phyloP scores from a whole-genome alignment of 2,888 invertebrate genomes.

The Maniola hyperantus region DNA sequence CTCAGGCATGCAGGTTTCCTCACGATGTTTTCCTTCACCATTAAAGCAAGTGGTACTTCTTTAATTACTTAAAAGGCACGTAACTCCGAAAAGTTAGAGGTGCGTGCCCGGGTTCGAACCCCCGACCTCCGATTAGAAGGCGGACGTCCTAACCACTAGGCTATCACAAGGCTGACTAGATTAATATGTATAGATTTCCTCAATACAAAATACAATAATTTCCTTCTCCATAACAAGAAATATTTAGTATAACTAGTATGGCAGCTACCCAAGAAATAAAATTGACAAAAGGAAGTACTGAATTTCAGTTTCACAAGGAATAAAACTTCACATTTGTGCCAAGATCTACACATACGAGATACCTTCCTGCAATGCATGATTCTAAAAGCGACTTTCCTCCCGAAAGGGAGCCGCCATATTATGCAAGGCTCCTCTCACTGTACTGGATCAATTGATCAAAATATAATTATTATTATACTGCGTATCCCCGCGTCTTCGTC shows the following conservation, averaged over 20 bases:
- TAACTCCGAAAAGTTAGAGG: too few species aligned
- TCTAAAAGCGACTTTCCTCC: not conserved
- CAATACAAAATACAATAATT: conserved; percentile 16
- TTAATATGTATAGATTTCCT: too few species aligned
- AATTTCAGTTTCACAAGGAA: conserved; percentile 22
- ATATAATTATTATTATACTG: not conserved
- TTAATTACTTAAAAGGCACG: too few species aligned
- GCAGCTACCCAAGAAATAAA: conserved; percentile 37
- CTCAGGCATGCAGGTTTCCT: too few species aligned
- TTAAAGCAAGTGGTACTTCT: too few species aligned
- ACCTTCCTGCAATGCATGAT: conserved; percentile 11
- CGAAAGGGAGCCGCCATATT: not conserved
- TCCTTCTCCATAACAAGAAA: conserved; percentile 14
- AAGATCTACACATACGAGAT: conserved; percentile 9
- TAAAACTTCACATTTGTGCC: conserved; percentile 26
- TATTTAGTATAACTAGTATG: conserved; percentile 22
- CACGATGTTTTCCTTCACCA: too few species aligned
- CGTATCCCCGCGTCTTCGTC: too few species aligned
- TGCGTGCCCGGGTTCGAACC: too few species aligned
- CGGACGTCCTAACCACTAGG: too few species aligned
- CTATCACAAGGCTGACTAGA: too few species aligned
- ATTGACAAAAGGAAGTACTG: conserved; percentile 27
- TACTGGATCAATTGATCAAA: not conserved
- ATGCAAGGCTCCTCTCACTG: not conserved
- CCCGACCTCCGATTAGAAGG: too few species aligned